Base-by-base conservation (phyloP, 2,888 invertebrate species). In the Geotrupes spiniger region DNA sequence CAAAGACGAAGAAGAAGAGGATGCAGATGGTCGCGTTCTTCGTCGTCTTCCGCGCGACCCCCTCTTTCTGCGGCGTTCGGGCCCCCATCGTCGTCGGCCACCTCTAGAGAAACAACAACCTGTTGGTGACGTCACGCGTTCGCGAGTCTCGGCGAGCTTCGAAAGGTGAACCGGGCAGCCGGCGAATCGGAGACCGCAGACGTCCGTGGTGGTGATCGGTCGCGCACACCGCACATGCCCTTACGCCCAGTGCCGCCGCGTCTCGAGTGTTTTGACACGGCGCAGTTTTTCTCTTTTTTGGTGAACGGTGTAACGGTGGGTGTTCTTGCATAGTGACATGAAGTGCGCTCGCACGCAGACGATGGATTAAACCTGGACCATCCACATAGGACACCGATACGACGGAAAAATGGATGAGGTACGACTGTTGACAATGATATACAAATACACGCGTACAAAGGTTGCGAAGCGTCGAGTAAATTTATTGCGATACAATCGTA, bases 81-180 rank as follows among this genome's bases (percentile, higher is more conserved):
- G 63, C 65, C 64, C 60, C 67, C 68, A 61, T 63, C 65, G 61
- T 63, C 63, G 64, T 59, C 21, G 63, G 62, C 68, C 68, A 66
- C 68, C 68, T 62, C 64, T 57, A 63, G 61, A 63, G 65, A 60
- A 57, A 60, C 54, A 21, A 21, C 65, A 65, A 65, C 69, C 69
- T 65, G 69, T 67, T 64, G 62, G 63, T 68, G 68, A 69, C 68
- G 68, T 69, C 68, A 68, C 56, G 51, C 52, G 51, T 49, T 43
- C 37, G 49, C 52, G 52, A 49, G 39, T 44, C 40, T 21, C 40
- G 52, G 48, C 41, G 28, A 29, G 12, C 17, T 26, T 14, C 38
- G 33, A 36, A 40, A 49, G 52, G 42, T 37, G 49, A 45, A 46
- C 48, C 51, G 33, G 46, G 29, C 27, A 27, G 12, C 14, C 29